Conservation (phyloP, 2,113 vertebrate species). For the Hiodon tergisus region DNA sequence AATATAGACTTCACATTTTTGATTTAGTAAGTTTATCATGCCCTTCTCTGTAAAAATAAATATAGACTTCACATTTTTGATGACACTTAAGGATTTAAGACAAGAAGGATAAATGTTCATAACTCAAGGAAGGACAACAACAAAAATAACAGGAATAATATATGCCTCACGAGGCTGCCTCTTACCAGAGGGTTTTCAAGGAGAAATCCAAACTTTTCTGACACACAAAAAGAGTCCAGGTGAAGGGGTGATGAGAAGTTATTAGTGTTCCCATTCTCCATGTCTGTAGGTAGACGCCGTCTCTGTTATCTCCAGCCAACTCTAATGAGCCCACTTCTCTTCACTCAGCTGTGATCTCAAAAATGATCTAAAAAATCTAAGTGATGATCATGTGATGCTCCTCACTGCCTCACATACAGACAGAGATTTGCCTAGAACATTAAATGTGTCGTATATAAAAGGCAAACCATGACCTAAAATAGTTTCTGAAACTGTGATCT, state of each 20-base stretch:
- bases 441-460: no score
- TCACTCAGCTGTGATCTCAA: not conserved
- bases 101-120: not conserved
- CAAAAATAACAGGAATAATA: not conserved
- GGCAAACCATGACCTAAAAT: no score
- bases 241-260: not conserved
- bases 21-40: no score
- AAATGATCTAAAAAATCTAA: no score
- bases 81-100: not conserved
- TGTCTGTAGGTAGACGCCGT: not conserved
- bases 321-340: no score
- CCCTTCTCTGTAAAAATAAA: no score
- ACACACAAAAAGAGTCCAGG: conserved; percentile 42
- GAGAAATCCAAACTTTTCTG: conserved; percentile 48
- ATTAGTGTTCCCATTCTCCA: not conserved
- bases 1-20: no score
- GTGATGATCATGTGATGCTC: no score
- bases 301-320: not conserved
- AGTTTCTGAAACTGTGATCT: no score
- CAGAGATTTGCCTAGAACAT: no score
- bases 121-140: not conserved
- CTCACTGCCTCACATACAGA: no score
- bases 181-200: conserved; percentile 47
- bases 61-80: no score
- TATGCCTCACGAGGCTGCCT: not conserved